Evolutionary conservation across 2,797 vertebrate species (phyloP), one percentile per base, ranked within the genome.

Genomic region (Orestias chungarensis): DNA sequence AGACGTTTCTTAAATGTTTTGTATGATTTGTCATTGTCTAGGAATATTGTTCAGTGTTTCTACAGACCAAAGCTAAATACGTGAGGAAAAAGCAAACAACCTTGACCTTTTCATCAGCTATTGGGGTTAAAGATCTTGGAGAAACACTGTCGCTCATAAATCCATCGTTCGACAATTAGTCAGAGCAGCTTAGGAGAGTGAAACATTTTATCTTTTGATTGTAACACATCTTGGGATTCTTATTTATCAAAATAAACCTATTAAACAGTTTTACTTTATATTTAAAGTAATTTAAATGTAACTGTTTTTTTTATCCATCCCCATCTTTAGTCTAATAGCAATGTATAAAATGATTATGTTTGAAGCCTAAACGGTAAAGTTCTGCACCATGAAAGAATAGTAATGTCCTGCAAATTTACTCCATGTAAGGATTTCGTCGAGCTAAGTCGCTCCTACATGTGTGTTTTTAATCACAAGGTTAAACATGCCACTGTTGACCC

Each of bases 381-480:
- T 42, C 15, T 11, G 20, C 43, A 52, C 61, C 43, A 35, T 2
- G 0, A 49, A 73, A 49, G 42, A n/a, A 38, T 73, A 64, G 76
- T 14, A 50, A 29, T 44, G 38, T 47, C 54, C 18, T 7, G 62
- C 20, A 17, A 59, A 64, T 62, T 64, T 29, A 40, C 17, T 9
- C 11, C 15, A 40, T 49, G 25, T 46, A 38, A 31, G 27, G 15
- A 33, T 46, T 61, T 1, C 69, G 31, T 25, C 11, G 31, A 10
- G n/a, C 9, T 6, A 18, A 33, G 29, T 65, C 25, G 15, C 23
- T 65, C 47, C 27, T 66, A 35, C 4, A 0, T 74, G 75, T 86
- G 76, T 82, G 81, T 81, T 84, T 88, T 88, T 86, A 83, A 87
- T 90, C 87, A 54, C 70, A 66, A 71, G 64, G 61, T 80, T 81